Conservation (phyloP, 1,140 invertebrate genomes). For the Lepidurus arcticus region DNA sequence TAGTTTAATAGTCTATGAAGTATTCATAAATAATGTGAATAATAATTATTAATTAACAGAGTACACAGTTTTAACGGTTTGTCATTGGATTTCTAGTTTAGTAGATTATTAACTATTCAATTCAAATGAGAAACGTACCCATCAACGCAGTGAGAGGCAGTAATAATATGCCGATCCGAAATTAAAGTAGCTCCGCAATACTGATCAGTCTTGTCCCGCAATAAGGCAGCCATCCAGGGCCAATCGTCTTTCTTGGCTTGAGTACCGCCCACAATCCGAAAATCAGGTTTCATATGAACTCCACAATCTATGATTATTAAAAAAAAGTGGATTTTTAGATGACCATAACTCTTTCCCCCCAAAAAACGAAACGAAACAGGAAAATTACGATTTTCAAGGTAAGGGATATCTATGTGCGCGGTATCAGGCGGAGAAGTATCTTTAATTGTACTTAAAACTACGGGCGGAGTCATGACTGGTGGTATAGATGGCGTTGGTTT, state of each 20-base stretch:
- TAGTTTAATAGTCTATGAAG: no score
- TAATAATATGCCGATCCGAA: slow-evolving; percentile 68
- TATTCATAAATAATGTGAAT: no score
- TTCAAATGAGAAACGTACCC: slow-evolving; percentile 12
- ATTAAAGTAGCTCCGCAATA: slow-evolving; percentile 74
- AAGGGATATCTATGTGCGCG: neutral
- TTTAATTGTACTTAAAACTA: neutral
- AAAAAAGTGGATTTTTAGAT: neutral
- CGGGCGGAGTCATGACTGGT: neutral
- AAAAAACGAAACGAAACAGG: neutral
- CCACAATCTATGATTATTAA: slow-evolving; percentile 57
- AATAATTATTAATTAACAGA: neutral
- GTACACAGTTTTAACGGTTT: neutral
- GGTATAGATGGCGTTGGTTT: neutral
- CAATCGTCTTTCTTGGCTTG: slow-evolving; percentile 62
- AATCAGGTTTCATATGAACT: slow-evolving; percentile 52
- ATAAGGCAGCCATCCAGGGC: slow-evolving; percentile 74
- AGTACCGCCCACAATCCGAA: slow-evolving; percentile 55
- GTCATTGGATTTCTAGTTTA: neutral
- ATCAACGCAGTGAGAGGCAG: slow-evolving; percentile 68
- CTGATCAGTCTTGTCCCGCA: slow-evolving; percentile 46
- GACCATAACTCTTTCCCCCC: neutral
- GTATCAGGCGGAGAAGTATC: neutral
- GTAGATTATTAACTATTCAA: neutral
- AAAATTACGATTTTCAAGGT: no score